These are phyloP conservation scores for Beroe ovata DNA, from an alignment of 37 sponge, comb jelly and placozoan genomes.

Conservation along the genomic window DNA sequence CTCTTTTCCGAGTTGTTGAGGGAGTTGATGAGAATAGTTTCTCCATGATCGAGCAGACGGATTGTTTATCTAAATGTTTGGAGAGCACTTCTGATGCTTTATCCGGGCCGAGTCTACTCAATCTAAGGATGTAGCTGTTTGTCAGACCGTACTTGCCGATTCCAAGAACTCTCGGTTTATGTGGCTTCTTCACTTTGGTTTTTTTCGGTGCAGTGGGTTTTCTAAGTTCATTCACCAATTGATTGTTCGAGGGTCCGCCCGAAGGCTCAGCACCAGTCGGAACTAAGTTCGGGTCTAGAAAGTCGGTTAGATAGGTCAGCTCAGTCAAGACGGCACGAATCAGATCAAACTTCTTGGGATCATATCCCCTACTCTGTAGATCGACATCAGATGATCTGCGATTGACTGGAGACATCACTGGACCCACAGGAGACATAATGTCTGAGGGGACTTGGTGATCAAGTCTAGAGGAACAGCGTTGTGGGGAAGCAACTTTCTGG, in stretches of 20 bases:
- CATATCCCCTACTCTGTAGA: not conserved
- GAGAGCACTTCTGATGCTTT: constrained; percentile 40
- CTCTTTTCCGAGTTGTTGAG: not conserved
- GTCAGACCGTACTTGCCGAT: constrained; percentile 25
- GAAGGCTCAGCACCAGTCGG: not conserved
- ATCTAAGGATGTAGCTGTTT: constrained; percentile 56
- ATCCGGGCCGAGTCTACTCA: constrained; percentile 46
- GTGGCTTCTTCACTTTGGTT: not conserved
- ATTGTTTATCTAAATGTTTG: constrained; percentile 27
- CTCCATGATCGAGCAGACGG: not conserved
- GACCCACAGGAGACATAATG: not conserved
- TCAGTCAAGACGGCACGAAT: constrained; percentile 51
- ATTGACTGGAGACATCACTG: not conserved
- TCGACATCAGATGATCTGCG: not conserved
- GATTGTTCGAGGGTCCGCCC: not conserved
- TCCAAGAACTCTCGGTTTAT: not conserved
- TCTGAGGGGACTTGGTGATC: too few relatives aligned
- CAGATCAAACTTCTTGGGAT: constrained; percentile 40
- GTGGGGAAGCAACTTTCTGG: not conserved
- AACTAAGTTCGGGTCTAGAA: constrained; percentile 16
- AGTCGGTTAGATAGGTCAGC: constrained; percentile 45
- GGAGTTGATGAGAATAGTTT: not conserved
- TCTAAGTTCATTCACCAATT: not conserved
- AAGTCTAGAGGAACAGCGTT: not conserved
- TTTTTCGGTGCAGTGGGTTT: not conserved